A percentile compares a stretch with the other conserved stretches of the same genome.
phyloP scores from a whole-genome alignment of 2,113 vertebrate species.

The Brachypodius melanocephalos region DNA sequence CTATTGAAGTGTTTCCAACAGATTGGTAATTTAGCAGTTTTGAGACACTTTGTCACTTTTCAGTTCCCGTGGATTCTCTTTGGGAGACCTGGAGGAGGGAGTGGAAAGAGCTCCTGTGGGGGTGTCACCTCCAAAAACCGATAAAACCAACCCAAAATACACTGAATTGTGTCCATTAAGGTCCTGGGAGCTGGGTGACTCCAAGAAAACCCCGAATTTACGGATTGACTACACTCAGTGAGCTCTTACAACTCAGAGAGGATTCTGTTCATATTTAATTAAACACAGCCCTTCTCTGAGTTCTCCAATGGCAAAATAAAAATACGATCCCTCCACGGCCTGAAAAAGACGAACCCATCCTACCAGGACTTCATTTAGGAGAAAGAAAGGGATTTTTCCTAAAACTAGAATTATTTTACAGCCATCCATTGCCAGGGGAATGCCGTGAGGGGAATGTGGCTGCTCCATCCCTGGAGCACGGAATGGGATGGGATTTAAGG shows the following conservation, averaged over 20 bases:
- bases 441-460: not conserved
- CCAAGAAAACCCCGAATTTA: not conserved
- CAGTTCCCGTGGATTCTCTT: accelerated
- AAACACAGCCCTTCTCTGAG: not conserved
- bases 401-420: not conserved
- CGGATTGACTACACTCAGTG: not conserved
- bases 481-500: not conserved
- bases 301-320: not conserved
- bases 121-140: not conserved
- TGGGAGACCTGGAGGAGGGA: not conserved
- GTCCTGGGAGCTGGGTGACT: not conserved
- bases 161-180: not conserved
- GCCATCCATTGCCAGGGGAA: not conserved
- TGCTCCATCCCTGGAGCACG: not conserved
- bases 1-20: not conserved
- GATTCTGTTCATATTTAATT: not conserved
- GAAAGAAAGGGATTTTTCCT: not conserved
- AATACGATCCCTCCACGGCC: not conserved
- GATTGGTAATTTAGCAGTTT: not conserved
- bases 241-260: not conserved
- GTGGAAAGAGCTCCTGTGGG: not conserved
- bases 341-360: not conserved
- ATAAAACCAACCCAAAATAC: not conserved
- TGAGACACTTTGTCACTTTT: not conserved
- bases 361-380: not conserved